Conservation (phyloP, 2,113 vertebrate genomes). For the Platysteira castanea region DNA sequence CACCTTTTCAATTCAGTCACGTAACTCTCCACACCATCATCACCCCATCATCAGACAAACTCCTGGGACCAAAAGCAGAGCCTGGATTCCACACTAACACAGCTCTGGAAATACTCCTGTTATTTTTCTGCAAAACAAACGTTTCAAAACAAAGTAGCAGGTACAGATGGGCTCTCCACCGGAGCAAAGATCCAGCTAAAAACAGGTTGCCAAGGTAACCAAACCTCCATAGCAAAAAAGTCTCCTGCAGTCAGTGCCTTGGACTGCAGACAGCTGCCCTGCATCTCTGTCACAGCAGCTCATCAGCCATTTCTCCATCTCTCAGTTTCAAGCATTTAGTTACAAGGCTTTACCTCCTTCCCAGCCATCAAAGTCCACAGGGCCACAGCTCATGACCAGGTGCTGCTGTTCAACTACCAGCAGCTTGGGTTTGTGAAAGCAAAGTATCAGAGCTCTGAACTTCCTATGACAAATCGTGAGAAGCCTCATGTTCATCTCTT, state of each 20-base stretch:
- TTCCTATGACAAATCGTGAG: not conserved
- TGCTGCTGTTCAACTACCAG: not conserved
- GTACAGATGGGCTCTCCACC: constrained; percentile 27
- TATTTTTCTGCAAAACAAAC: not conserved
- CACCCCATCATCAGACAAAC: not conserved
- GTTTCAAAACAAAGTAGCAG: constrained; percentile 11
- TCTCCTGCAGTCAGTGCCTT: not conserved
- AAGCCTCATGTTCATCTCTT: not conserved
- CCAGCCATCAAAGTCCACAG: accelerated
- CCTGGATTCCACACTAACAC: not conserved
- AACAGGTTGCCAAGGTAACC: constrained; percentile 67
- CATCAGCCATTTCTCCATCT: not conserved
- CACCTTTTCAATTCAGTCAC: not conserved
- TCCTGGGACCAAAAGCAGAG: not conserved
- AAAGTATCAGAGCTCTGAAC: not conserved
- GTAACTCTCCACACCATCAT: not conserved
- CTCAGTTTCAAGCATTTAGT: not conserved
- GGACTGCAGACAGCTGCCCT: constrained; percentile 27
- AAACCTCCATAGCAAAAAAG: constrained; percentile 22
- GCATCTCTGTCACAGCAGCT: not conserved
- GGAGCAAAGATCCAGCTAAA: constrained; percentile 29
- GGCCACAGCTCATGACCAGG: not conserved
- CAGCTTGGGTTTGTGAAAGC: not conserved
- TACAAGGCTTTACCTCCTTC: not conserved
- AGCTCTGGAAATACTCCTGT: not conserved